Evolutionary conservation across 2,888 invertebrate species (phyloP), one percentile per base, ranked within the genome.

Genomic region (Diogma glabrata): DNA sequence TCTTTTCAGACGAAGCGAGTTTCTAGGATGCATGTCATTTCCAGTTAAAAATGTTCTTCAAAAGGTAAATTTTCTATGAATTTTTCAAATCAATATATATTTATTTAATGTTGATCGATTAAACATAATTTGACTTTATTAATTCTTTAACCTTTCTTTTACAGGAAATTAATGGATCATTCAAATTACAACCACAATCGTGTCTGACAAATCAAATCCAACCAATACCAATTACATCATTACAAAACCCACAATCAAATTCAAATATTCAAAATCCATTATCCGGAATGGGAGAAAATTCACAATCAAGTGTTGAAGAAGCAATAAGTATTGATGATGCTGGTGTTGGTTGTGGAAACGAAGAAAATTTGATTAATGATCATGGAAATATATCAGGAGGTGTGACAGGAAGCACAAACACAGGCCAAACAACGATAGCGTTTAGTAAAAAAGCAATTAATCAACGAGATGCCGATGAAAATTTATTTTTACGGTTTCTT

Each of bases 11-110:
- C 82, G 87, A 74, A 92, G 90, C 76, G 91, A 92, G 74, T 87
- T 92, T 72, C 76, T 93, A 73, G 93, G 92, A 77, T 92, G 91
- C 72, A 86, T 88, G 82, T 89, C 90, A 71, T 88, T 92, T 74
- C 86, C 88, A 61, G 76, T 92, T 62, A 82, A 82, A 72, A 81
- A 87, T 77, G 82, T 84, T 60, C 76, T 83, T 72, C 81, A 79
- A 66, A 78, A 78, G 79, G 81, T 59, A 46, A 46, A 46, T n/a
- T n/a, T n/a, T n/a, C n/a, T n/a, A n/a, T n/a, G n/a, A 36, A 36
- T 14, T 17, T 36, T 38, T 38, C 38, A 38, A 38, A 40, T 19
- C 19, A 19, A 38, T 38, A 12, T 10, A 33, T 14, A 33, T n/a
- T n/a, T n/a, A 10, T 36, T n/a, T 33, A 33, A 33, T 33, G 9